Percentiles rank a stretch among this genome's conserved stretches.
Conservation (phyloP, 2,797 vertebrate species). For the Cynodonichthys magdalenae region DNA sequence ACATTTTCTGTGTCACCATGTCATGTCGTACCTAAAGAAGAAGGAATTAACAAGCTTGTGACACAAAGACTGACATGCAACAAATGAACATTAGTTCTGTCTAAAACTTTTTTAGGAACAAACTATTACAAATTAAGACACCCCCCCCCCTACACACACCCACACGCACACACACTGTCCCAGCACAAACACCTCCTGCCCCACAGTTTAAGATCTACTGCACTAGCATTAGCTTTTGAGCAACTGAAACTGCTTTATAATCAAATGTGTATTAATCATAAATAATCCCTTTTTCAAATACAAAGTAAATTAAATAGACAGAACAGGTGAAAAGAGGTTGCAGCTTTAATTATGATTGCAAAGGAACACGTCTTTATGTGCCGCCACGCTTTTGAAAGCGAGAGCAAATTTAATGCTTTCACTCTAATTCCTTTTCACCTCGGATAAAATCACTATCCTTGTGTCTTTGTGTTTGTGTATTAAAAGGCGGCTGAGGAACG, state of each 20-base stretch:
- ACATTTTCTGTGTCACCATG: too few species aligned
- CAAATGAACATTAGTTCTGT: too few species aligned
- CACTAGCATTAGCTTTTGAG: constrained; percentile 7
- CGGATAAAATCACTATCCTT: constrained; percentile 30
- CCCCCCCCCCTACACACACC: too few species aligned
- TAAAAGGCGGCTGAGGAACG: constrained; percentile 58
- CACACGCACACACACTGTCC: too few species aligned
- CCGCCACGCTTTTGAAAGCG: constrained; percentile 16
- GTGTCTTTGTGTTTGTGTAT: constrained; percentile 27
- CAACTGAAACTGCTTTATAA: neutral
- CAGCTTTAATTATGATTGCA: constrained; percentile 19
- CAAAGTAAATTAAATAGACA: constrained; percentile 9
- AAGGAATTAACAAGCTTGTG: too few species aligned
- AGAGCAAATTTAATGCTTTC: constrained; percentile 8
- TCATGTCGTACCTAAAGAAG: too few species aligned
- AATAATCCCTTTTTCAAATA: constrained; percentile 4
- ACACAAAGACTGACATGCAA: too few species aligned
- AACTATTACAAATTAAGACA: too few species aligned
- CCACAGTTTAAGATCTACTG: too few species aligned
- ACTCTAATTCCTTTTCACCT: constrained; percentile 30
- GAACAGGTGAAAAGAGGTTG: constrained; percentile 9
- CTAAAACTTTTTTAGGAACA: too few species aligned
- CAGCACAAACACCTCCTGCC: too few species aligned
- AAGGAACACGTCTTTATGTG: constrained; percentile 3
- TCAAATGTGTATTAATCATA: constrained; percentile 1